A percentile compares a stretch with the other conserved stretches of the same genome.
phyloP scores from a whole-genome alignment of 2,888 invertebrate genomes.

The Siphonodentalium dalli region DNA sequence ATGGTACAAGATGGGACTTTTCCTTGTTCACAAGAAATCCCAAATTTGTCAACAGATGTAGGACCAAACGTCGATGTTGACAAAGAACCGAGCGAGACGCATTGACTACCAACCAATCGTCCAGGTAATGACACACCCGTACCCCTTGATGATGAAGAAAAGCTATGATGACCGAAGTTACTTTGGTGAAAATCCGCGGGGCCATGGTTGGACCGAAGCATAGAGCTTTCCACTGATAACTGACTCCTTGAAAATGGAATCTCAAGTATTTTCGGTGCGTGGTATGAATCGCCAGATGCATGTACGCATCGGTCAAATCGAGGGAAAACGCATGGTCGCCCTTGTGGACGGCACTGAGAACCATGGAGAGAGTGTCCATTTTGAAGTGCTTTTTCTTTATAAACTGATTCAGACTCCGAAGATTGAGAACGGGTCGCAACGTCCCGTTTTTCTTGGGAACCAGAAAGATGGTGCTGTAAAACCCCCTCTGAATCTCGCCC shows the following conservation, averaged over 20 bases:
- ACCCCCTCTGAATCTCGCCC: conserved; percentile 16
- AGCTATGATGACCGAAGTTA: conserved; percentile 20
- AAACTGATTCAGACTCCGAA: conserved; percentile 24
- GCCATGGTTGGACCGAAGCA: too few relatives aligned
- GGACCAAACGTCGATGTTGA: conserved; percentile 8
- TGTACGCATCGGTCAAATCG: conserved; percentile 20
- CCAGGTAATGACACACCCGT: conserved; percentile 23
- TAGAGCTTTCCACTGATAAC: too few relatives aligned
- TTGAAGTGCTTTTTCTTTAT: conserved; percentile 31
- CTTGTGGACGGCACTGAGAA: conserved; percentile 18
- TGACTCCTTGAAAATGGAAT: too few relatives aligned
- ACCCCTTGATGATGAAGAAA: conserved; percentile 12
- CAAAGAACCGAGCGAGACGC: neutral
- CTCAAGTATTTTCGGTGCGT: too few relatives aligned
- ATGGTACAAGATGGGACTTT: conserved; percentile 15
- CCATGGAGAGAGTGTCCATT: conserved; percentile 23
- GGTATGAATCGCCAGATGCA: conserved; percentile 15
- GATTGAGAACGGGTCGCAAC: conserved; percentile 26
- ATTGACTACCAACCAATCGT: conserved; percentile 26
- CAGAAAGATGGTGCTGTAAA: conserved; percentile 25
- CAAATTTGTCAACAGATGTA: conserved; percentile 13
- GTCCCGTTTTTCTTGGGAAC: conserved; percentile 19
- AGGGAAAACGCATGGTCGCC: conserved; percentile 20
- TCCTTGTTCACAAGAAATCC: conserved; percentile 27
- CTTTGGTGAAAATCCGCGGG: conserved; percentile 20